Evolutionary conservation across 2,113 vertebrate genomes (phyloP), one percentile per base, ranked within the genome.

Genomic region (Balaeniceps rex): DNA sequence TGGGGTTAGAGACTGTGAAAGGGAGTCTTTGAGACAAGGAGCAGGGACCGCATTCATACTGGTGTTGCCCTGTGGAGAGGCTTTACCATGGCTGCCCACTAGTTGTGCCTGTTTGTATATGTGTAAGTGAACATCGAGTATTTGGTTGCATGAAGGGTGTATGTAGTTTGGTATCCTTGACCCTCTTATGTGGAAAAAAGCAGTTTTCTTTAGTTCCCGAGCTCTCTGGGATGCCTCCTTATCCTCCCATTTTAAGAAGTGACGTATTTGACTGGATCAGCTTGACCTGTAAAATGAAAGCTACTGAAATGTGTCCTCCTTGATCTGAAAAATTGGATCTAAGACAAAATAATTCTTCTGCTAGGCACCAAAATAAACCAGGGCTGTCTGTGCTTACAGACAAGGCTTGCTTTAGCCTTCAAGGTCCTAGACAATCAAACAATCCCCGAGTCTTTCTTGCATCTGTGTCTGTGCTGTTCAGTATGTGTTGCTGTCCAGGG

Each of bases 1-100:
- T 72, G 49, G 33, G 21, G 23, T 60, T 52, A n/a, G 65, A 42
- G 44, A 19, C 31, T 28, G 28, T 79, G 76, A 51, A 44, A 33
- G 38, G 33, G 21, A 77, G 14, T 18, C 22, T 42, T 29, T 19
- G 57, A 40, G 60, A 11, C 0, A 11, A 66, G 64, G 69, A 83
- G 80, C 51, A 40, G 40, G 47, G 71, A 18, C 71, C 0, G 0
- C 0, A 0, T 40, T 74, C 11, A 2, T 3, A 6, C 60, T 1
- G 0, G 14, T 14, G 74, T 36, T 3, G 4, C 34, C 15, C 40
- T 46, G 38, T 0, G 0, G 46, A 38, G 47, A 61, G 71, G n/a
- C 74, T 82, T 63, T 33, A 4, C 44, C 6, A 0, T 3, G 26
- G 75, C 40, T 60, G 51, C 12, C 31, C 9, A 0, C 6, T 10